Percentiles rank a stretch among this genome's conserved stretches.
These are phyloP conservation scores for Podarcis muralis DNA, from an alignment of 2,113 vertebrate genomes.

Conservation along the genomic window DNA sequence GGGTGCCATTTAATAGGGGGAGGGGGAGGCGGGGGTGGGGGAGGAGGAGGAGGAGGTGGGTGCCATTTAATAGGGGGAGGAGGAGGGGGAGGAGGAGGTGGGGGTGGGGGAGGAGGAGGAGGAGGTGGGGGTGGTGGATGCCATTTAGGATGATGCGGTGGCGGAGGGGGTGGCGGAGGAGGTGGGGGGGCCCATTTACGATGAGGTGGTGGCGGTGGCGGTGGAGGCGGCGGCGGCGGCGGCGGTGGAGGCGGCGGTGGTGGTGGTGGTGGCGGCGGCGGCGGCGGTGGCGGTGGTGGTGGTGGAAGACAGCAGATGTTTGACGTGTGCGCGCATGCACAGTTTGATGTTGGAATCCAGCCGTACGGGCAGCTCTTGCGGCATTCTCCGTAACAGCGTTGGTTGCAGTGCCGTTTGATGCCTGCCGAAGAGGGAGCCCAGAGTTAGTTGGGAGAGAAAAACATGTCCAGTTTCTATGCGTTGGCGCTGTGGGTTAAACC, in stretches of 20 bases:
- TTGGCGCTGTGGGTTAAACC: too few relatives aligned
- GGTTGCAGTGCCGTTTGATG: not conserved
- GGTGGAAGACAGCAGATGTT: slow-evolving; percentile 2
- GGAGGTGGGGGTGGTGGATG: too few relatives aligned
- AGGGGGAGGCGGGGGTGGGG: accelerated
- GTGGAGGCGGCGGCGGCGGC: not conserved
- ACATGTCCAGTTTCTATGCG: not conserved
- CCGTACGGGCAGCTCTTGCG: not conserved
- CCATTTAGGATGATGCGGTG: not conserved
- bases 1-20: not conserved
- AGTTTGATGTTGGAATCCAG: not conserved
- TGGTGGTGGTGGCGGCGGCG: accelerated
- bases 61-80: not conserved
- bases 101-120: too few relatives aligned
- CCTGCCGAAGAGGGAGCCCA: not conserved
- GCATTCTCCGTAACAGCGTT: not conserved
- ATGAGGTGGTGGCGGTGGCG: too few relatives aligned
- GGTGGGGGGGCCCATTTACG: too few relatives aligned
- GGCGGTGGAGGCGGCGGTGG: too few relatives aligned
- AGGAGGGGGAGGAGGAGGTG: not conserved
- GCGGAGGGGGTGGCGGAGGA: too few relatives aligned
- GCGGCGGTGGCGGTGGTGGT: not conserved
- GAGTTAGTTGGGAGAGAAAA: not conserved
- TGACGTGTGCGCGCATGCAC: not conserved
- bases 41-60: too few relatives aligned